These are phyloP conservation scores for Morpho achilles DNA, from an alignment of 2,888 invertebrate genomes.

Conservation along the genomic window DNA sequence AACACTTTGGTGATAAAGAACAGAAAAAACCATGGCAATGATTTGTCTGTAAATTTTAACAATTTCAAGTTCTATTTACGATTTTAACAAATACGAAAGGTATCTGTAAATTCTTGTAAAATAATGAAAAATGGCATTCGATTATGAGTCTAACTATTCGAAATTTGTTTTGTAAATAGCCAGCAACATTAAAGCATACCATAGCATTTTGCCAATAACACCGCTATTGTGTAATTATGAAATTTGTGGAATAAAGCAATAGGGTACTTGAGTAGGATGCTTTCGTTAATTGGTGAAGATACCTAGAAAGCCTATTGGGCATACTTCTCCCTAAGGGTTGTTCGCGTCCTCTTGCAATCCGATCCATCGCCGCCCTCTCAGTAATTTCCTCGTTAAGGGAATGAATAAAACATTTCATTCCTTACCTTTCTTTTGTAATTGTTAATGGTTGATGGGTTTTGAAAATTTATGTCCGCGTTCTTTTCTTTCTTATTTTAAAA, in stretches of 20 bases:
- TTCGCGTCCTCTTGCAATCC: constrained; percentile 67
- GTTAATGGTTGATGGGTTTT: constrained; percentile 76
- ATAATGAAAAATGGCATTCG: no score
- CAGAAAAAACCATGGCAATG: no score
- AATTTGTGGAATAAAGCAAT: constrained; percentile 26
- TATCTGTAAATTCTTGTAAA: no score
- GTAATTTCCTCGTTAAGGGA: constrained; percentile 78
- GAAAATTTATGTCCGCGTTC: constrained; percentile 67
- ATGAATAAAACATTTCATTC: constrained; percentile 79
- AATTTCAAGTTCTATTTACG: no score
- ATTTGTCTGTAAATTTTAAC: no score
- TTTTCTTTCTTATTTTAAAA: constrained; percentile 47
- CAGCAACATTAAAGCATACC: constrained; percentile 12
- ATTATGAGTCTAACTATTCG: no score
- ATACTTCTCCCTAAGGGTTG: constrained; percentile 69
- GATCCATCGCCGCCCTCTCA: constrained; percentile 70
- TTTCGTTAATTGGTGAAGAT: constrained; percentile 65
- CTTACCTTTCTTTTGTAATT: constrained; percentile 77
- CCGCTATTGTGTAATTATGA: constrained; percentile 17
- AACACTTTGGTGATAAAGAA: no score
- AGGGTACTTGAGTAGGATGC: constrained; percentile 39
- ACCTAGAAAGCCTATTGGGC: constrained; percentile 66
- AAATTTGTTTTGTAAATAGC: not conserved
- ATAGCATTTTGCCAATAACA: constrained; percentile 8
- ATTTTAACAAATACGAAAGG: no score